Conservation (phyloP, 2,888 invertebrate species). For the Orgyia antiqua region DNA sequence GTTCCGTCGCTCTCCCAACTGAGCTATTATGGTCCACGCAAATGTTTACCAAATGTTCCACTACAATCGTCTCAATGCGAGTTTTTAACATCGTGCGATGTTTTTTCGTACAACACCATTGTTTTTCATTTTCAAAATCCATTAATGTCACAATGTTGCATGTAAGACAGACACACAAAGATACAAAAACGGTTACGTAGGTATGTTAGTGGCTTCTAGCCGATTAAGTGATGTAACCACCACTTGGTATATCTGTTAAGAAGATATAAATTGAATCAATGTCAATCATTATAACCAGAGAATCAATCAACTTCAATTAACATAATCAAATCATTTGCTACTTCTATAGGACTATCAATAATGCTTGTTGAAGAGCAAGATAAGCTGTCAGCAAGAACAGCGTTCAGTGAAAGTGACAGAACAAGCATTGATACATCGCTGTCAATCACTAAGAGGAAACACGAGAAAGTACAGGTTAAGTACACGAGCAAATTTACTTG, state of each 20-base stretch:
- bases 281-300: constrained; percentile 11
- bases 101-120: too few relatives aligned
- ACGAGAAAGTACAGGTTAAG: constrained; percentile 31
- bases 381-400: constrained; percentile 22
- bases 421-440: constrained; percentile 18
- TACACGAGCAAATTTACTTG: constrained; percentile 40
- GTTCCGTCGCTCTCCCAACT: too few relatives aligned
- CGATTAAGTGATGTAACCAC: too few relatives aligned
- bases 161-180: too few relatives aligned
- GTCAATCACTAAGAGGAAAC: constrained; percentile 31
- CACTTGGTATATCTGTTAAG: background rate
- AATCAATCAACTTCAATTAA: constrained; percentile 24
- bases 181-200: too few relatives aligned
- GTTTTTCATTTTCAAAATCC: too few relatives aligned
- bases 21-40: too few relatives aligned
- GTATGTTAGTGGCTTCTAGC: too few relatives aligned
- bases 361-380: constrained; percentile 16
- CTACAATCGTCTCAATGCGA: too few relatives aligned
- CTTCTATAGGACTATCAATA: constrained; percentile 9
- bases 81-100: too few relatives aligned
- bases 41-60: too few relatives aligned
- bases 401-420: constrained; percentile 35
- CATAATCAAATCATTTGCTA: constrained; percentile 8
- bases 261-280: constrained; percentile 9
- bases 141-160: too few relatives aligned